Conservation (phyloP, 2,888 invertebrate genomes). For the Girardia tigrina region DNA sequence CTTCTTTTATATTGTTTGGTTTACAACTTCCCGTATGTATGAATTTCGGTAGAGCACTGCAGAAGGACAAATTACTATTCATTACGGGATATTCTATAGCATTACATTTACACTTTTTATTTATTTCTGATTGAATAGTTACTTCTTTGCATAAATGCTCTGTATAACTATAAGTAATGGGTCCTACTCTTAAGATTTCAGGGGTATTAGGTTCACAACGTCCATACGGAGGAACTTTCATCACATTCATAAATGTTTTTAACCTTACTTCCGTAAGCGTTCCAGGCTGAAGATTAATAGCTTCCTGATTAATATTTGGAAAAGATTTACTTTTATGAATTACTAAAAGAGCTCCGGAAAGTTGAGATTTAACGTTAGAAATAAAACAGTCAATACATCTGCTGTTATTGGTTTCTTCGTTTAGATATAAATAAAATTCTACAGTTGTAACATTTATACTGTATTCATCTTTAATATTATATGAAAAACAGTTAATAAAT, state of each 20-base stretch:
- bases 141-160: slow-evolving; percentile 32
- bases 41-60: slow-evolving; percentile 30
- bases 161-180: slow-evolving; percentile 12
- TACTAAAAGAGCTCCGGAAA: slow-evolving; percentile 32
- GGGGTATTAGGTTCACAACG: slow-evolving; percentile 34
- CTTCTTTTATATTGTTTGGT: not conserved
- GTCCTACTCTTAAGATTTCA: not conserved
- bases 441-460: slow-evolving; percentile 21
- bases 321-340: slow-evolving; percentile 34
- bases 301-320: slow-evolving; percentile 34
- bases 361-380: slow-evolving; percentile 32
- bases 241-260: slow-evolving; percentile 30
- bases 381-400: slow-evolving; percentile 32
- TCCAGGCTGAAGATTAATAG: slow-evolving; percentile 33
- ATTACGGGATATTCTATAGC: slow-evolving; percentile 35
- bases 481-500: slow-evolving; percentile 34
- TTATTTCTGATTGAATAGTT: slow-evolving; percentile 33
- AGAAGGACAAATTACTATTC: slow-evolving; percentile 27
- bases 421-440: slow-evolving; percentile 31
- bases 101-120: slow-evolving; percentile 33
- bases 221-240: slow-evolving; percentile 35
- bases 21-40: slow-evolving; percentile 27
- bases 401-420: slow-evolving; percentile 25
- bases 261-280: slow-evolving; percentile 35
- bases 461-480: not conserved